Conservation (phyloP, 2,888 invertebrate genomes). For the Mythimna pallens region DNA sequence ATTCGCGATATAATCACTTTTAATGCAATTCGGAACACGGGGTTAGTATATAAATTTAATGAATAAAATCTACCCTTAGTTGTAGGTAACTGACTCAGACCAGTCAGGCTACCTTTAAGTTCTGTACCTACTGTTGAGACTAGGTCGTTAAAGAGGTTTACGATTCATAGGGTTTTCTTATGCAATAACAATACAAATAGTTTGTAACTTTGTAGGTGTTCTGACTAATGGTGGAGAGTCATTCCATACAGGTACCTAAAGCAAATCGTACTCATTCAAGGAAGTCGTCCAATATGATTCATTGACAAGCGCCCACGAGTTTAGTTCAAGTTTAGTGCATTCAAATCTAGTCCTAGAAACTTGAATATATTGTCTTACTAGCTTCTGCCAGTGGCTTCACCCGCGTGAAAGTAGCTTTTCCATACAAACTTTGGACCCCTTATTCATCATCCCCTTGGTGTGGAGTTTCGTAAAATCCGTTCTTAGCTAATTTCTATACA, state of each 20-base stretch:
- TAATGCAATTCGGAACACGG: no score
- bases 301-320: neutral
- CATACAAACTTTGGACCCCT: no score
- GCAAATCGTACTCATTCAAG: constrained; percentile 6
- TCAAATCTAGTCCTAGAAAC: neutral
- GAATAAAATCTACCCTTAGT: constrained; percentile 13
- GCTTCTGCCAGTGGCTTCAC: no score
- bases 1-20: no score
- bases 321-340: constrained; percentile 19
- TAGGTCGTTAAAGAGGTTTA: neutral
- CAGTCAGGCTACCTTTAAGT: neutral
- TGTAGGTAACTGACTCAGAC: neutral
- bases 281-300: constrained; percentile 10
- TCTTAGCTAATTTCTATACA: no score
- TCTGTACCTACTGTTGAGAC: neutral
- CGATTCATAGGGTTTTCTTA: neutral
- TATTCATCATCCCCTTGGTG: no score
- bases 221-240: constrained; percentile 10
- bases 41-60: neutral
- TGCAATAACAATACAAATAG: no score
- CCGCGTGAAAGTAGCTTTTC: no score
- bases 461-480: no score
- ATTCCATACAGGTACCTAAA: neutral
- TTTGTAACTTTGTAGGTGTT: neutral
- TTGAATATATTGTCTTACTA: neutral